A percentile compares a stretch with the other conserved stretches of the same genome.
These are phyloP conservation scores for Trachythela sp. DNA, from an alignment of 64 coral and sea anemone genomes.

Conservation along the genomic window DNA sequence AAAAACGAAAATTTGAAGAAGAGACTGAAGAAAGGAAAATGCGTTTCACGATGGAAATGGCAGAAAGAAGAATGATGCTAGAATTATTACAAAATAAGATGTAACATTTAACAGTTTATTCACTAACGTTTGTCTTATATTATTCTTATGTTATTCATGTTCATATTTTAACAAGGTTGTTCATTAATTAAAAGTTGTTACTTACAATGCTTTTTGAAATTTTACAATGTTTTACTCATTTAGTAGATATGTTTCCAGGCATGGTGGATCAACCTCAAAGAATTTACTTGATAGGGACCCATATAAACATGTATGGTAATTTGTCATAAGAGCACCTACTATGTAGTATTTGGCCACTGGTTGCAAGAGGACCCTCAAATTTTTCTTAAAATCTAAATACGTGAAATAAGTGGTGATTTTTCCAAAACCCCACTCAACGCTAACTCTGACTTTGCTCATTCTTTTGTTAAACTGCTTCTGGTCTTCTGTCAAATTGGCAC, in stretches of 20 bases:
- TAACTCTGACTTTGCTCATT: background rate
- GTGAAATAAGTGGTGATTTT: background rate
- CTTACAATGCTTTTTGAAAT: background rate
- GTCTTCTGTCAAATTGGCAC: background rate
- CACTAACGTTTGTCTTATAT: background rate
- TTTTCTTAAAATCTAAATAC: background rate
- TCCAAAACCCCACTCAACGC: conserved; percentile 14
- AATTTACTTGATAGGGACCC: background rate
- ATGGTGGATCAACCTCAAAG: background rate
- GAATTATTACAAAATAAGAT: background rate
- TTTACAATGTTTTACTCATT: background rate
- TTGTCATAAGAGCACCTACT: conserved; percentile 3
- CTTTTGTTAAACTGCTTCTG: background rate
- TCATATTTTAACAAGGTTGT: background rate
- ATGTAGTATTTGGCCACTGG: conserved; percentile 5
- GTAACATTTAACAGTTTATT: background rate
- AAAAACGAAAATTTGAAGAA: background rate
- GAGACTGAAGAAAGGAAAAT: background rate
- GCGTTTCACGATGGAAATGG: background rate
- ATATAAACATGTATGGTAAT: conserved; percentile 10
- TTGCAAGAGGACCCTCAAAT: conserved; percentile 18
- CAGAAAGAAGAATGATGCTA: background rate
- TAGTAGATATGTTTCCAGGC: background rate
- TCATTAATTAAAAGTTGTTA: background rate
- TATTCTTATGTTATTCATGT: background rate